Base-by-base conservation (phyloP, 2,797 vertebrate genomes). In the Hirundo rustica region DNA sequence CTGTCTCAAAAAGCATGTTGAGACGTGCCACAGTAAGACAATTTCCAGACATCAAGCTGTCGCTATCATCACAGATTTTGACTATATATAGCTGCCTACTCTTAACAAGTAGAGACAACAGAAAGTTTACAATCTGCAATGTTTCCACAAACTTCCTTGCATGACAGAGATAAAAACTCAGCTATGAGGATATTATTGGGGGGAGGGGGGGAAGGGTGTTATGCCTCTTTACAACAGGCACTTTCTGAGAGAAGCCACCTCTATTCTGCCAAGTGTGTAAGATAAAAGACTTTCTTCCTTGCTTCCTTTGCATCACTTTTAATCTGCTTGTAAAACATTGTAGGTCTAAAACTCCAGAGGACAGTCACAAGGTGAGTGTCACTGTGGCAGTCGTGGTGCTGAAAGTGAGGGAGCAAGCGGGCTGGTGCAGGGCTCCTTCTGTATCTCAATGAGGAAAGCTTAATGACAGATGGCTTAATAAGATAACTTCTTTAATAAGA, bases 141-240 rank as follows among this genome's bases (percentile, higher is more conserved):
- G 29, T 82, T 94, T 92, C 16, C 16, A 38, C 32, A 85, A 77
- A 74, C 53, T 70, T 95, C 67, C 12, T 64, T 57, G 65, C 26
- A 27, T 70, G 68, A 71, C 48, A 68, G 45, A 84, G 30, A 32
- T 36, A 57, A 88, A 77, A 67, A 12, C 10, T 79, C 12, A 66
- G 5, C 15, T 76, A 22, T 2, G 3, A 83, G 48, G 8, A 32
- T 70, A 17, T 79, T 60, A 48, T 55, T 48, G 32, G 8, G 3
- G 1, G 0, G 32, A 6, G 3, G 1, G 0, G 32, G 8, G 3
- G 1, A 32, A 8, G 3, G 1, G 0, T 2, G 5, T 80, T 71
- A 47, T 34, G 4, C 18, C 44, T 20, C 21, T 60, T 77, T 76
- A 4, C 42, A 48, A 27, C 14, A 73, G 38, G 2, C 10, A 20